Conservation (phyloP, 2,888 invertebrate genomes). For the Deilephila elpenor region DNA sequence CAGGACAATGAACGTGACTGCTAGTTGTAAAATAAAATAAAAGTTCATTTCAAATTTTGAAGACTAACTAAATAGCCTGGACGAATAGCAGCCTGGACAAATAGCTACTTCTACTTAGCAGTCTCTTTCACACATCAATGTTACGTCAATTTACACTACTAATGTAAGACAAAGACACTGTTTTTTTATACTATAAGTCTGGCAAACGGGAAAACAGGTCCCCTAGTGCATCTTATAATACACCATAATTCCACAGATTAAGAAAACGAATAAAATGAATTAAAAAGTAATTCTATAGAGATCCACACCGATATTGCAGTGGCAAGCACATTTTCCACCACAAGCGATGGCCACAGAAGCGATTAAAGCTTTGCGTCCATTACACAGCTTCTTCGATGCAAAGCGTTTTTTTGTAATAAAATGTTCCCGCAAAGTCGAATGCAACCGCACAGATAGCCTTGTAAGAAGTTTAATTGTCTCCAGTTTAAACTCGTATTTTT, state of each 20-base stretch:
- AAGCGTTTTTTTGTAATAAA: not conserved
- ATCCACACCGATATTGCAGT: not conserved
- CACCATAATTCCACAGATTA: not conserved
- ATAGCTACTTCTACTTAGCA: no score
- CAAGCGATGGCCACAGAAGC: not conserved
- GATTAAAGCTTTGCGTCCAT: slow-evolving; percentile 14
- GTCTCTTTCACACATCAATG: no score
- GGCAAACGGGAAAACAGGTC: no score
- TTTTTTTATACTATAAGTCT: no score
- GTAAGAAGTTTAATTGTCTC: slow-evolving; percentile 14
- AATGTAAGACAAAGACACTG: no score
- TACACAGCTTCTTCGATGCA: slow-evolving; percentile 21
- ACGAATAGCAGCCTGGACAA: no score
- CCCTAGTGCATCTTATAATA: no score
- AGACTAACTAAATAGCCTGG: no score
- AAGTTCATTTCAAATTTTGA: no score
- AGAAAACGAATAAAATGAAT: not conserved
- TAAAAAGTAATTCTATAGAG: not conserved
- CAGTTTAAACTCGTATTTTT: not conserved
- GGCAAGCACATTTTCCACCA: not conserved
- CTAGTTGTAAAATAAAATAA: no score
- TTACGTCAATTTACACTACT: no score
- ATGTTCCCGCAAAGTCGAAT: slow-evolving; percentile 8
- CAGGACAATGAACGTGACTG: no score
- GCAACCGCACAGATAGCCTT: slow-evolving; percentile 14